Evolutionary conservation across 2,797 vertebrate species (phyloP).

Genomic region (Darevskia mixta): DNA sequence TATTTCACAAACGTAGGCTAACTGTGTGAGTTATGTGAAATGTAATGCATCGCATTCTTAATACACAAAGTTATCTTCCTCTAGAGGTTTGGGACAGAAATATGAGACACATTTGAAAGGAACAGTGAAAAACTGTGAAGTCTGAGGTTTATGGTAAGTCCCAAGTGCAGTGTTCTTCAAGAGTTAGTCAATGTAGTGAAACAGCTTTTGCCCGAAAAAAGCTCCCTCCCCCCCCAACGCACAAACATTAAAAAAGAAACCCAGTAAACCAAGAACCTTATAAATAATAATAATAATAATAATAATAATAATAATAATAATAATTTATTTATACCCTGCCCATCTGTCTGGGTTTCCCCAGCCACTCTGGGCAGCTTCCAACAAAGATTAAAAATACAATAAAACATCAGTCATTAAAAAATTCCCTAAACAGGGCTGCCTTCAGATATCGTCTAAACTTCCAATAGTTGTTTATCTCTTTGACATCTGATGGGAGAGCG

Average conservation of each 20-base stretch:
- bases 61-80: constrained; percentile 35
- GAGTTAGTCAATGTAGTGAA: constrained; percentile 37
- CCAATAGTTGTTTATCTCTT: no score
- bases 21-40: constrained; percentile 20
- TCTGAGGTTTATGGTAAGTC: constrained; percentile 30
- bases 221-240: background rate
- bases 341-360: no score
- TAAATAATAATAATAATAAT: no score
- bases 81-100: constrained; percentile 48
- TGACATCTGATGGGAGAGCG: no score
- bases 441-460: no score
- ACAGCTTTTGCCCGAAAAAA: background rate
- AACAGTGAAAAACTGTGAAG: constrained; percentile 39
- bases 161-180: constrained; percentile 44
- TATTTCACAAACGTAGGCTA: constrained; percentile 42
- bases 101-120: constrained; percentile 49
- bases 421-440: no score
- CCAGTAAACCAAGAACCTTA: background rate
- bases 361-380: no score
- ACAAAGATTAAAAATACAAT: no score
- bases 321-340: no score
- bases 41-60: constrained; percentile 32
- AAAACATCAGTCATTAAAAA: no score
- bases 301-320: no score
- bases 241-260: constrained; percentile 11